Base-by-base conservation (phyloP, 2,113 vertebrate genomes). In the Antigone vipio region DNA sequence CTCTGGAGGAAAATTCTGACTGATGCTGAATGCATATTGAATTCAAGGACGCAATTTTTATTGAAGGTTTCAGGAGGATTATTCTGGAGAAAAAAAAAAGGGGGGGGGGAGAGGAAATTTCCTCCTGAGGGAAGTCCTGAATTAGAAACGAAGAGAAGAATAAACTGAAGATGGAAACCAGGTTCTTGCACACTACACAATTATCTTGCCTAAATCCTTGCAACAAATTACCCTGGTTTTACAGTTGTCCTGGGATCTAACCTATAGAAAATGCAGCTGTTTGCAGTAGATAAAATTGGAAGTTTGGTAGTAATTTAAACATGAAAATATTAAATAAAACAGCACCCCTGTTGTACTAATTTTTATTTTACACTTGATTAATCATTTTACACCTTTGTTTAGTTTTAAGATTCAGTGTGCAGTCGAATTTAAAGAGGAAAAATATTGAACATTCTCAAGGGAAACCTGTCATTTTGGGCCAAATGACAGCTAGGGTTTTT, bases 331-430 rank as follows among this genome's bases (percentile, higher is more conserved):
- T 83, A 66, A 45, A 60, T 68, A 64, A 72, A 56, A 23, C 5
- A 79, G 9, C 11, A 29, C 3, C 12, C 1, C 2, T 21, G 2
- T 42, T 78, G 17, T 42, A 64, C 7, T 8, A 47, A 1, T 68
- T 55, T 89, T 67, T 67, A 45, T 76, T 82, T 88, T 82, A 42
- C 4, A 27, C 6, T n/a, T 32, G 21, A 45, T 52, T 73, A 58
- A 87, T 64, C 6, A 7, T 69, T 87, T 85, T 67, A 38, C 20
- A n/a, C 7, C 5, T 94, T 89, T 63, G 18, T 59, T 83, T 84
- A 52, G 5, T 81, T 77, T 84, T 55, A 29, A 66, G 47, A 42
- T 75, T 60, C 14, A 40, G 3, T 30, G 4, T 59, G 47, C 7
- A 63, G 22, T 17, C 22, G 12, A 75, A 64, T 60, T 78, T 82